These are phyloP conservation scores for Chlorodrepanis virens DNA, from an alignment of 2,113 vertebrate genomes.

Conservation along the genomic window DNA sequence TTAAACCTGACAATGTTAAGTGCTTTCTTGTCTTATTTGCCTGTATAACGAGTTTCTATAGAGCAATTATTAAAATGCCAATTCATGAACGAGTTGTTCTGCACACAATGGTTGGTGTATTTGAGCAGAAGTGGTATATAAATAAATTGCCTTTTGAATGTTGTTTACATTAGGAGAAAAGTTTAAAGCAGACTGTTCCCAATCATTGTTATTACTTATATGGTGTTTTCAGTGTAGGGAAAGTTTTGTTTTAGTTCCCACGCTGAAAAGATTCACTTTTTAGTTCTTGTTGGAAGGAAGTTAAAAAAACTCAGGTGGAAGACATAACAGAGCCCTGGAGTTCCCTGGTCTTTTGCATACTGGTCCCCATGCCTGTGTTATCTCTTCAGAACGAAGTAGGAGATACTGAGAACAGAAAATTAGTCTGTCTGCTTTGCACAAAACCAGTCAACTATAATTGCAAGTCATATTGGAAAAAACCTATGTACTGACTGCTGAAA, in stretches of 20 bases:
- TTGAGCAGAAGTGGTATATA: not conserved
- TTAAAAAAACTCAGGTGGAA: not conserved
- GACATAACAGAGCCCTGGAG: accelerated
- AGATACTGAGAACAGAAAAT: not conserved
- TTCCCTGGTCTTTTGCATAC: not conserved
- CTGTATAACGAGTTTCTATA: not conserved
- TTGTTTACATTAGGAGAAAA: not conserved
- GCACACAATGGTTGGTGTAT: not conserved
- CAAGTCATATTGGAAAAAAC: not conserved
- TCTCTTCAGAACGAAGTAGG: not conserved
- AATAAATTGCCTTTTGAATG: not conserved
- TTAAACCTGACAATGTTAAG: not conserved
- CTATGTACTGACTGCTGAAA: not conserved
- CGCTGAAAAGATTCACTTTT: not conserved
- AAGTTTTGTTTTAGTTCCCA: not conserved
- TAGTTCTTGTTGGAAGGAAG: not conserved
- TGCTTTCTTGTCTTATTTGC: not conserved
- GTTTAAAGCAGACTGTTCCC: not conserved
- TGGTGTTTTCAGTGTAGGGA: not conserved
- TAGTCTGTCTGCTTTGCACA: not conserved
- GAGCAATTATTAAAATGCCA: not conserved
- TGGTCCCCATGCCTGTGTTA: not conserved
- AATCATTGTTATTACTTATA: not conserved
- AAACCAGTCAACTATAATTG: not conserved
- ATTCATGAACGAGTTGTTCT: not conserved